These are phyloP conservation scores for Platyura marginata DNA, from an alignment of 1,140 invertebrate genomes.

Conservation along the genomic window DNA sequence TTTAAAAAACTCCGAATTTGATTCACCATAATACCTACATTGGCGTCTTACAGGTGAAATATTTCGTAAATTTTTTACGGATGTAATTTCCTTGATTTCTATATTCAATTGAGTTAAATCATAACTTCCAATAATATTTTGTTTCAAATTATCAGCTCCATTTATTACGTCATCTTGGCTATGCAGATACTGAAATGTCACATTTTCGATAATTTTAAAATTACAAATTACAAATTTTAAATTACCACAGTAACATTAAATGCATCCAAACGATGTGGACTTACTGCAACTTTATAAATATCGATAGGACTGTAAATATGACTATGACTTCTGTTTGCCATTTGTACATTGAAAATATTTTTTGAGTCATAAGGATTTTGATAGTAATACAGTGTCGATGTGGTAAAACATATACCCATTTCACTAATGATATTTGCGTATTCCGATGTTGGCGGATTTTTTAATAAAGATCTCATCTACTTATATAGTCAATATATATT, in stretches of 20 bases:
- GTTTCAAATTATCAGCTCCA: background rate
- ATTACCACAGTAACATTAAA: background rate
- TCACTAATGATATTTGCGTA: background rate
- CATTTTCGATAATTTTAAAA: background rate
- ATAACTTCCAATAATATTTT: background rate
- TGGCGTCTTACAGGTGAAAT: background rate
- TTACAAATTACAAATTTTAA: background rate
- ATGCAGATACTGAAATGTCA: background rate
- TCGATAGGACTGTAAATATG: background rate
- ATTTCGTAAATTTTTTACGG: background rate
- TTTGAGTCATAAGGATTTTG: background rate
- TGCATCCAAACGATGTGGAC: background rate
- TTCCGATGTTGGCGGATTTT: background rate
- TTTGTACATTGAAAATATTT: background rate
- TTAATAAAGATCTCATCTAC: background rate
- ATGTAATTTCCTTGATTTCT: background rate
- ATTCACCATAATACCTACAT: background rate
- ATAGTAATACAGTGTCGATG: background rate
- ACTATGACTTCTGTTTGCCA: background rate
- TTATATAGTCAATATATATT: background rate
- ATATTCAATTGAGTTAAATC: background rate
- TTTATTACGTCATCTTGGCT: background rate
- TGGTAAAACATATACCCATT: background rate
- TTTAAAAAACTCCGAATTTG: background rate
- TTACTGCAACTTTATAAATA: background rate